phyloP scores from a whole-genome alignment of 2,888 invertebrate species.

The Mythimna albipuncta region DNA sequence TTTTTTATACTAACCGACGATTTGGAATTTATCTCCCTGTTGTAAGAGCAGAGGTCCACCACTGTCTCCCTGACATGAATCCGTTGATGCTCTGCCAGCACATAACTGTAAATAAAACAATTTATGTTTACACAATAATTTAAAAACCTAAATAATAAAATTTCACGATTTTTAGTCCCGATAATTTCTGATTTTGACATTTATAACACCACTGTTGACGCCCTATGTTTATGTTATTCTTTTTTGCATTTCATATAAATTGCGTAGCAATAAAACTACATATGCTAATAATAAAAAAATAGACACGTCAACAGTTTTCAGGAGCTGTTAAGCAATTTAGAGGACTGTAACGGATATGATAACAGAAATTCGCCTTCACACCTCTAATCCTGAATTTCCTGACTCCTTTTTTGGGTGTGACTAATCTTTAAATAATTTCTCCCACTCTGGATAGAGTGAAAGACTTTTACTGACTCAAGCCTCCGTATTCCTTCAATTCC shows the following conservation, averaged over 20 bases:
- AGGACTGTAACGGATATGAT: not conserved
- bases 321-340: not conserved
- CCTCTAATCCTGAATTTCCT: not conserved
- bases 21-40: conserved; percentile 94
- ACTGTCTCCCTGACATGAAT: conserved; percentile 97
- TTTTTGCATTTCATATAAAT: not conserved
- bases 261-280: not conserved
- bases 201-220: not conserved
- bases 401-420: no score
- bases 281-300: not conserved
- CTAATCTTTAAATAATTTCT: no score
- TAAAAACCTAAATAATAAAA: not conserved
- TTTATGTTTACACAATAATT: not conserved
- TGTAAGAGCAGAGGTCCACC: conserved; percentile 95
- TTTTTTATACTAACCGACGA: conserved; percentile 92
- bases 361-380: not conserved
- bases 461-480: no score
- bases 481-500: no score
- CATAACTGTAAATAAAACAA: conserved; percentile 90
- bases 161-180: not conserved
- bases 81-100: conserved; percentile 95
- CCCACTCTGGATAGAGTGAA: no score
- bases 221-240: not conserved
- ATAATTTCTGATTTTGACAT: not conserved
- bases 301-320: not conserved